Conservation (phyloP, 2,888 invertebrate genomes). For the Bugula neritina region DNA sequence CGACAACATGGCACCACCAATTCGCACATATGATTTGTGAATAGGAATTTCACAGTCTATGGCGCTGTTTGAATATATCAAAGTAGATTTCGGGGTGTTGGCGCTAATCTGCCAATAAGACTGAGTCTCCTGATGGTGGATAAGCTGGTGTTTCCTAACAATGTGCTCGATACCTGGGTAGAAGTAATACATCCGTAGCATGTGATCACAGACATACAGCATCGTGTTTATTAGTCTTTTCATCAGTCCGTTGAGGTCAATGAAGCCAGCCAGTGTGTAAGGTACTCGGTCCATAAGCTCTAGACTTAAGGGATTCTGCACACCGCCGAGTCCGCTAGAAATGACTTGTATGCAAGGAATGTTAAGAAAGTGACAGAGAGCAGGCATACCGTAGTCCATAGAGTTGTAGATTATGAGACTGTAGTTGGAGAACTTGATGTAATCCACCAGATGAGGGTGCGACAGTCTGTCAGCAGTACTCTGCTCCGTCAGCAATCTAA, state of each 20-base stretch:
- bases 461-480: neutral
- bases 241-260: neutral
- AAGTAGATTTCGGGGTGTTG: neutral
- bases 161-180: neutral
- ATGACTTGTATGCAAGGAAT: slow-evolving; percentile 14
- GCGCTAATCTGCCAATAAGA: slow-evolving; percentile 5
- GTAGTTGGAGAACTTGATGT: neutral
- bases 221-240: neutral
- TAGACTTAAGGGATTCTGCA: slow-evolving; percentile 1
- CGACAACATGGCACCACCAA: slow-evolving; percentile 3
- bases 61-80: slow-evolving; percentile 5
- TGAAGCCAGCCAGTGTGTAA: neutral
- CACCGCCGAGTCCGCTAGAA: neutral
- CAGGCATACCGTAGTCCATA: slow-evolving; percentile 24
- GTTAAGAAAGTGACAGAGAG: neutral
- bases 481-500: neutral
- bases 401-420: slow-evolving; percentile 8
- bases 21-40: neutral
- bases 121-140: neutral
- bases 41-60: slow-evolving; percentile 13
- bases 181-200: neutral
- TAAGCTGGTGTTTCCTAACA: neutral
- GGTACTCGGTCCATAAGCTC: slow-evolving; percentile 15
- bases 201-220: neutral
- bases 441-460: neutral